Evolutionary conservation across 2,113 vertebrate species (phyloP).

Genomic region (Amphiprion percula): DNA sequence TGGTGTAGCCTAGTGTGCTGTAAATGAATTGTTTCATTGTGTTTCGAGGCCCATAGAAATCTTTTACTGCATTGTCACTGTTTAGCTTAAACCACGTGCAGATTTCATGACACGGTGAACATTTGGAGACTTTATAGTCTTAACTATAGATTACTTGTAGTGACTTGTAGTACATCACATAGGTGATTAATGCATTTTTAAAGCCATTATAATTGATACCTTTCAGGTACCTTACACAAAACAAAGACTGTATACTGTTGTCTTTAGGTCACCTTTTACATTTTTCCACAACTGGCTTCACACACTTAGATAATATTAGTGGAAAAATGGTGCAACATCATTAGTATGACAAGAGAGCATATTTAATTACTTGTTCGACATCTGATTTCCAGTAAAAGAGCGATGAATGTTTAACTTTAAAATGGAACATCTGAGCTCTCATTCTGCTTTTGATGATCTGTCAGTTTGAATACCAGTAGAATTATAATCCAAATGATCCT

Average conservation of each 20-base stretch:
- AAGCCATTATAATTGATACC: no score
- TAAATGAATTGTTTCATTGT: not conserved
- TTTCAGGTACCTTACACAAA: no score
- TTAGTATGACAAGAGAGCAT: not conserved
- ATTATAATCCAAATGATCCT: not conserved
- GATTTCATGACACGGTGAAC: not conserved
- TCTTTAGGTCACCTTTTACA: not conserved
- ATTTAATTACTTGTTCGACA: not conserved
- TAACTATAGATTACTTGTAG: not conserved
- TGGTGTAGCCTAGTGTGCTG: not conserved
- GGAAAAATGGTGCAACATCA: not conserved
- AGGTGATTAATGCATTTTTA: not conserved
- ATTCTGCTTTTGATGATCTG: not conserved
- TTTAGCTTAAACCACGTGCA: not conserved
- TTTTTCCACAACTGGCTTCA: not conserved
- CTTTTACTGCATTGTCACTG: not conserved
- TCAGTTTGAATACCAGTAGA: not conserved
- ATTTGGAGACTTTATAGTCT: not conserved
- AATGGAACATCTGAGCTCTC: not conserved
- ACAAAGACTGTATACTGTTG: not conserved
- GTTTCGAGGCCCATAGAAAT: not conserved
- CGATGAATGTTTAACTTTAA: slow-evolving; percentile 1
- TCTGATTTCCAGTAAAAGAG: not conserved
- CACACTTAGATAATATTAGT: not conserved
- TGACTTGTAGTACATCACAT: not conserved